Evolutionary conservation across 2,113 vertebrate genomes (phyloP).

Genomic region (Protobothrops mucrosquamatus): DNA sequence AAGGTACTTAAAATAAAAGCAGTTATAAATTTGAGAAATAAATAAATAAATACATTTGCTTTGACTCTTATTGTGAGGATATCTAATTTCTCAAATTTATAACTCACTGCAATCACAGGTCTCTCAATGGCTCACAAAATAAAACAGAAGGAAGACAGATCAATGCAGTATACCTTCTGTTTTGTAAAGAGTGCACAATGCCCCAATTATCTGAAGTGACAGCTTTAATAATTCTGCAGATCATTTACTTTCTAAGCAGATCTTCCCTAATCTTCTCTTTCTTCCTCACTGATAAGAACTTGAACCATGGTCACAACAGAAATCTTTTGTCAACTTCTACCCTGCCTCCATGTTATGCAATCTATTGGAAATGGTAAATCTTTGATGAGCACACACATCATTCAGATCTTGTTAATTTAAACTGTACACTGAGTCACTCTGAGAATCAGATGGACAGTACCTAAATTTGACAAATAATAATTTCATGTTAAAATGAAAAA

Average conservation of each 20-base stretch:
- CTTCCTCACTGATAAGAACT: background rate
- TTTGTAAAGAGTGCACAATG: background rate
- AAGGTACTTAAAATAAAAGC: background rate
- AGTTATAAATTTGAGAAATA: background rate
- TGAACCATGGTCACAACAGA: background rate
- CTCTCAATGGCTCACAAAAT: background rate
- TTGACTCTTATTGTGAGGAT: no score
- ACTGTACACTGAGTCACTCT: background rate
- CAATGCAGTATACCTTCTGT: background rate
- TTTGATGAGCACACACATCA: background rate
- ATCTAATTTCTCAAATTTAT: background rate
- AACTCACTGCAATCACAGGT: background rate
- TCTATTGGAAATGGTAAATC: background rate
- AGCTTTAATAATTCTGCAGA: background rate
- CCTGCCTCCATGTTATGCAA: background rate
- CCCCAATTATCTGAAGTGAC: background rate
- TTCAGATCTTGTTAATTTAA: background rate
- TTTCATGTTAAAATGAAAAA: background rate
- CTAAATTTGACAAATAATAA: background rate
- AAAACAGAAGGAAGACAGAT: background rate
- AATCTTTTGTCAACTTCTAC: background rate
- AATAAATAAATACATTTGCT: no score
- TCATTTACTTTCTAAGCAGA: background rate
- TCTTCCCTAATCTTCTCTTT: background rate
- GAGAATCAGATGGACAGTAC: background rate